phyloP scores from a whole-genome alignment of 2,797 vertebrate species.

The Emys orbicularis region DNA sequence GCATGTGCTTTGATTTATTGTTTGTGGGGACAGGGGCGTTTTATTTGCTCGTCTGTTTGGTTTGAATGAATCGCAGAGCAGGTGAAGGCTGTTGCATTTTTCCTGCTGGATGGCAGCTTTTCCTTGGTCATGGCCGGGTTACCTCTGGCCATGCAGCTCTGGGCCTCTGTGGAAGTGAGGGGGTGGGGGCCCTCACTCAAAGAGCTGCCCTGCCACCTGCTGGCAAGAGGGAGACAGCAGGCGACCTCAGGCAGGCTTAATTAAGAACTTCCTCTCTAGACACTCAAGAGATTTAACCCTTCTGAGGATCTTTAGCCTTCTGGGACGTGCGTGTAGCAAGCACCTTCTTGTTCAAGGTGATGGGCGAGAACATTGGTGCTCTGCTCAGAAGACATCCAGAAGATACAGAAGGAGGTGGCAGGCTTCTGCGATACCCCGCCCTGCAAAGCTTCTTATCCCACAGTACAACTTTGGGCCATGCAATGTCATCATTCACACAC shows the following conservation, averaged over 20 bases:
- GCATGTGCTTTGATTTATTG: neutral
- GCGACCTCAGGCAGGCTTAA: neutral
- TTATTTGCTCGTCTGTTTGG: neutral
- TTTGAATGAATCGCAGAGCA: neutral
- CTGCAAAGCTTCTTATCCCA: neutral
- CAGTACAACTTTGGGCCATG: neutral
- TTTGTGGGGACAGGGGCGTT: neutral
- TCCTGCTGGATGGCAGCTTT: neutral
- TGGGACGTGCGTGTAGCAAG: neutral
- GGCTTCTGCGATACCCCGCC: neutral
- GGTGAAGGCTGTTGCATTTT: neutral
- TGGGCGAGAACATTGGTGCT: neutral
- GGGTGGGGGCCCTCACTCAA: neutral
- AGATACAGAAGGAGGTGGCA: neutral
- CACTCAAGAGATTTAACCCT: neutral
- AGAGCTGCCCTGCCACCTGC: constrained; percentile 73
- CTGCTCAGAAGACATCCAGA: neutral
- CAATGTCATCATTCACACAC: neutral
- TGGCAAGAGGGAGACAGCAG: constrained; percentile 17
- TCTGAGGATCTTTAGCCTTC: neutral
- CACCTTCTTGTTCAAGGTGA: neutral
- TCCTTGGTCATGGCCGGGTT: neutral
- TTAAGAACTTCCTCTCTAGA: neutral
- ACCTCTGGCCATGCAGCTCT: neutral
- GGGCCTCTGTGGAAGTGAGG: neutral